Evolutionary conservation across 2,888 invertebrate genomes (phyloP), one percentile per base, ranked within the genome.

Genomic region (Netelia virgata): DNA sequence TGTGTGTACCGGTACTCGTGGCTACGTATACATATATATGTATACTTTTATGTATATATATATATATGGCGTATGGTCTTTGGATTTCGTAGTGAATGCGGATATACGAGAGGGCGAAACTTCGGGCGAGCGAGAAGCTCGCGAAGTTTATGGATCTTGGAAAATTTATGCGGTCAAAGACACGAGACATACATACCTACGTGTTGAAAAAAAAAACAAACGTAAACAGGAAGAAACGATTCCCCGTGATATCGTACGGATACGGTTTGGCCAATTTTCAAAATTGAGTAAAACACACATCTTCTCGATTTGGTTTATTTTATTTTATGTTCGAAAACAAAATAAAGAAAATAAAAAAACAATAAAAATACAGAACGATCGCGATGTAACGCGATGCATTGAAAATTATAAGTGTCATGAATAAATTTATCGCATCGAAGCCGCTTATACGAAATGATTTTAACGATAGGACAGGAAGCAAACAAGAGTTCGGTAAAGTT

Each of bases 401-500:
- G n/a, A 28, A 23, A 23, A 43, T 63, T 47, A 9, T n/a, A n/a
- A 14, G 16, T 41, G 55, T n/a, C 41, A 41, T 43, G 66, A 36
- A 57, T 57, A 68, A 64, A 75, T 75, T 66, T 57, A 20, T 23
- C 20, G 57, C 20, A 9, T 55, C 16, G 14, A 28, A 57, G 41
- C 36, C 23, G 20, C 16, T 18, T 43, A 57, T 18, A 57, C 23
- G 47, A 59, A 36, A 36, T 36, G 20, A 47, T 68, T 28, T 43
- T 28, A 59, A 68, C 16, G 66, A 20, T 43, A 47, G 18, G 11
- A 47, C 47, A 14, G 47, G 47, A 28, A 28, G 47, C 77, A 77
- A 77, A 59, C 77, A 77, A 77, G 43, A 16, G 50, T 47, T 63
- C 8, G 61, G n/a, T 63, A 28, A 70, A 78, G 70, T 78, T 70